These are phyloP conservation scores for Apostichopus leukothele DNA, from an alignment of 53 echinoderm and acorn worm genomes.

Conservation along the genomic window DNA sequence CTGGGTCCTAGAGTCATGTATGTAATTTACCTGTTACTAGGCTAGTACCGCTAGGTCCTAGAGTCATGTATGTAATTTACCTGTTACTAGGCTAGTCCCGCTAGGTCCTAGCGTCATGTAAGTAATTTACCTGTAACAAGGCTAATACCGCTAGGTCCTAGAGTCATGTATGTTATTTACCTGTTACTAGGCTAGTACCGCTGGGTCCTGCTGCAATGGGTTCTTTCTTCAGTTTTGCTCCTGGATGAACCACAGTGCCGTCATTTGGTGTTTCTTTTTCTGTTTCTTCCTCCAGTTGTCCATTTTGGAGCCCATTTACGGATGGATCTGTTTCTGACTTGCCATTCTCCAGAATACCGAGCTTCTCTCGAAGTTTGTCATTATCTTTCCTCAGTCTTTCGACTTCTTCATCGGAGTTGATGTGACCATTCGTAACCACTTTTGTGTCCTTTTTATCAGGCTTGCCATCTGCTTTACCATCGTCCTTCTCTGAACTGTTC, in stretches of 20 bases:
- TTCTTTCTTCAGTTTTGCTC: conserved; percentile 39
- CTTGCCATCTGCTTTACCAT: background rate
- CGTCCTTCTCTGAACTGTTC: background rate
- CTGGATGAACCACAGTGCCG: background rate
- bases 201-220: conserved; percentile 64
- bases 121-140: background rate
- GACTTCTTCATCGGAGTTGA: conserved; percentile 41
- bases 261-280: background rate
- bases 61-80: background rate
- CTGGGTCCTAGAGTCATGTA: no score
- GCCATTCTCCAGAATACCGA: conserved; percentile 53
- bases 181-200: conserved; percentile 77
- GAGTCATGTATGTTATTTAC: conserved; percentile 24
- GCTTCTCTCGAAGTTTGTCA: conserved; percentile 53
- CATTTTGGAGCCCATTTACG: conserved; percentile 25
- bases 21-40: no score
- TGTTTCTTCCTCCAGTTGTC: background rate
- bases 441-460: background rate
- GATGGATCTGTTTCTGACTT: conserved; percentile 23
- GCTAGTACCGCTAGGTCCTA: no score
- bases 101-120: background rate
- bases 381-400: conserved; percentile 61
- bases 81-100: no score
- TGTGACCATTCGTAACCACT: background rate
- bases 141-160: no score